phyloP scores from a whole-genome alignment of 2,888 invertebrate species.

The Apodemia duryi region DNA sequence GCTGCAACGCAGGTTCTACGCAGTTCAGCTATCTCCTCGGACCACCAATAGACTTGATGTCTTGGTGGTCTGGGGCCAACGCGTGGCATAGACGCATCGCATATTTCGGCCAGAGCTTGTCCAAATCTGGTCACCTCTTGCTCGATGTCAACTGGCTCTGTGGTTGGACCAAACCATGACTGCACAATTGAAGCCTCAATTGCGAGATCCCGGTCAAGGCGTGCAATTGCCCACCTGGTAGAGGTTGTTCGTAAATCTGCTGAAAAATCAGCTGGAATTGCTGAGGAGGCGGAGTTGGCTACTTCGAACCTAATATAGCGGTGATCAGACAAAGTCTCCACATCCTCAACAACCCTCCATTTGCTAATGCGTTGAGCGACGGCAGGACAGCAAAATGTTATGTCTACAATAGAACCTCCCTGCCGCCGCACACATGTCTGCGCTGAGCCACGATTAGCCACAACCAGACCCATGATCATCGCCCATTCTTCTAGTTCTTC shows the following conservation, averaged over 20 bases:
- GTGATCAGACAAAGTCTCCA: conserved; percentile 30
- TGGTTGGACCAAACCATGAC: background rate
- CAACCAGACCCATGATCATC: conserved; percentile 14
- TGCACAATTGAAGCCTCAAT: conserved; percentile 1
- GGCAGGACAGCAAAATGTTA: conserved; percentile 24
- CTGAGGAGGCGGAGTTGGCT: no score
- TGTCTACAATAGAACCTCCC: conserved; percentile 31
- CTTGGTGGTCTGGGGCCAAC: background rate
- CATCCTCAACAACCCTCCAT: conserved; percentile 17
- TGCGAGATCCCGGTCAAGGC: no score
- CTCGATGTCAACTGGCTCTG: background rate
- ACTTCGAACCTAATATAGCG: conserved; percentile 14
- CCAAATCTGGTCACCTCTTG: no score
- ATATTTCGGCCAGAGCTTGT: no score
- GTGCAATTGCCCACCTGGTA: no score
- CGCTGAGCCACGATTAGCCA: conserved; percentile 26
- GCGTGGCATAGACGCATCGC: conserved; percentile 14
- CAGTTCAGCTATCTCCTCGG: conserved; percentile 3
- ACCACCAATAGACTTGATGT: conserved; percentile 10
- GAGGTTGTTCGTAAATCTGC: no score
- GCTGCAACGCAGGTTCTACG: background rate
- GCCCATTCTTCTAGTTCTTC: conserved; percentile 26
- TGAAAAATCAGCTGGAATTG: no score
- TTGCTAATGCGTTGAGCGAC: conserved; percentile 20
- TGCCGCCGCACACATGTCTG: conserved; percentile 30